Conservation (phyloP, 2,888 invertebrate genomes). For the Horisme vitalbata region DNA sequence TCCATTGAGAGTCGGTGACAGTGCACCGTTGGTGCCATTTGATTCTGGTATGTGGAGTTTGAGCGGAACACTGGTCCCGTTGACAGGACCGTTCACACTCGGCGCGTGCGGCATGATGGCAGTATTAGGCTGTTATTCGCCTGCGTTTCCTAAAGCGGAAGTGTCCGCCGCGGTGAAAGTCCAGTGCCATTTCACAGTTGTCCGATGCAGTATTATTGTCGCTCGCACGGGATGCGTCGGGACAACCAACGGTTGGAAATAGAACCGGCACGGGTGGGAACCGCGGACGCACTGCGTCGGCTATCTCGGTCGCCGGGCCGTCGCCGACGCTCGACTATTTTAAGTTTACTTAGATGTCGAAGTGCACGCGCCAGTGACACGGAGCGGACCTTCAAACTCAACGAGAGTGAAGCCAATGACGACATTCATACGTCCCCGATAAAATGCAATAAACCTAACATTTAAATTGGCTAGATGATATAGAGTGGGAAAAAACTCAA, state of each 20-base stretch:
- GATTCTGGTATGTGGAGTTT: slow-evolving; percentile 67
- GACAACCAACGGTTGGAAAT: slow-evolving; percentile 76
- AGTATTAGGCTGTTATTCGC: slow-evolving; percentile 49
- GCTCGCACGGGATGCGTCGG: slow-evolving; percentile 69
- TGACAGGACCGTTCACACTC: slow-evolving; percentile 41
- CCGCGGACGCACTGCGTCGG: slow-evolving; percentile 76
- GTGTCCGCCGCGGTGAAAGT: slow-evolving; percentile 68
- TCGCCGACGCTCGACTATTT: slow-evolving; percentile 75
- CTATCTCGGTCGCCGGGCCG: slow-evolving; percentile 81
- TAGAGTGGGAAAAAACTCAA: neutral
- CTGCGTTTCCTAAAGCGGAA: slow-evolving; percentile 76
- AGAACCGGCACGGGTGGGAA: slow-evolving; percentile 79
- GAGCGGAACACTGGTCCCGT: slow-evolving; percentile 48
- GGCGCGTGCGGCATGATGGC: slow-evolving; percentile 62
- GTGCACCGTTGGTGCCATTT: slow-evolving; percentile 40
- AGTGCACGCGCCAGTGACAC: slow-evolving; percentile 72
- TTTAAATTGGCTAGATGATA: neutral
- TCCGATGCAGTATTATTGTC: slow-evolving; percentile 68
- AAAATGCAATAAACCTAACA: slow-evolving; percentile 18
- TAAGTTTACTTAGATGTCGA: slow-evolving; percentile 79
- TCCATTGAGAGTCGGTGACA: slow-evolving; percentile 37
- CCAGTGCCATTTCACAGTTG: slow-evolving; percentile 75
- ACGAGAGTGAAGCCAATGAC: slow-evolving; percentile 44
- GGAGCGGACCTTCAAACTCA: slow-evolving; percentile 67
- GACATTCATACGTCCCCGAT: slow-evolving; percentile 36